Evolutionary conservation across 2,797 vertebrate species (phyloP).

Genomic region (Nannoperca obscura): DNA sequence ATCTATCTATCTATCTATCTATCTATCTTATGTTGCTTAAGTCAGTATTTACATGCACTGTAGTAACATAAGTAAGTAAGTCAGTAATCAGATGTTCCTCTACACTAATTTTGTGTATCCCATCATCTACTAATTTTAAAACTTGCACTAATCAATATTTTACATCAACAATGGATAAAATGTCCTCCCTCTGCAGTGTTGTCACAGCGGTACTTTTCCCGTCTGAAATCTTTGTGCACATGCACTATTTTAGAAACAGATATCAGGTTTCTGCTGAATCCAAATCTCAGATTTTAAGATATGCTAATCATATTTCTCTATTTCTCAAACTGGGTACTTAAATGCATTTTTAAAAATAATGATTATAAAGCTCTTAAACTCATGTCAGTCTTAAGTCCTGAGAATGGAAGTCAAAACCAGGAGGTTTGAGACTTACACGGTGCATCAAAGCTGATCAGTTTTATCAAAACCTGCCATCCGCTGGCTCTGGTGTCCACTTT

Average conservation of each 20-base stretch:
- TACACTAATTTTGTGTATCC: background rate
- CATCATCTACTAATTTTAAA: background rate
- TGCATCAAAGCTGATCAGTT: background rate
- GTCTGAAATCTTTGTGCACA: background rate
- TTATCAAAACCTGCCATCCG: background rate
- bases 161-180: background rate
- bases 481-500: conserved; percentile 19
- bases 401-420: background rate
- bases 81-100: background rate
- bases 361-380: background rate
- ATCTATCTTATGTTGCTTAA: too few species aligned
- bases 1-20: too few species aligned
- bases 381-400: background rate
- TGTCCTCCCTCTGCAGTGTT: background rate
- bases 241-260: background rate
- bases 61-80: background rate
- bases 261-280: background rate
- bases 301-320: background rate
- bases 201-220: background rate
- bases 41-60: background rate
- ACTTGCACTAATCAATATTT: background rate
- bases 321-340: background rate
- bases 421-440: background rate
- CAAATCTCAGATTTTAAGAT: background rate
- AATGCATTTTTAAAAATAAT: background rate